Evolutionary conservation across 2,888 invertebrate genomes (phyloP).

Genomic region (Synanthedon vespiformis): DNA sequence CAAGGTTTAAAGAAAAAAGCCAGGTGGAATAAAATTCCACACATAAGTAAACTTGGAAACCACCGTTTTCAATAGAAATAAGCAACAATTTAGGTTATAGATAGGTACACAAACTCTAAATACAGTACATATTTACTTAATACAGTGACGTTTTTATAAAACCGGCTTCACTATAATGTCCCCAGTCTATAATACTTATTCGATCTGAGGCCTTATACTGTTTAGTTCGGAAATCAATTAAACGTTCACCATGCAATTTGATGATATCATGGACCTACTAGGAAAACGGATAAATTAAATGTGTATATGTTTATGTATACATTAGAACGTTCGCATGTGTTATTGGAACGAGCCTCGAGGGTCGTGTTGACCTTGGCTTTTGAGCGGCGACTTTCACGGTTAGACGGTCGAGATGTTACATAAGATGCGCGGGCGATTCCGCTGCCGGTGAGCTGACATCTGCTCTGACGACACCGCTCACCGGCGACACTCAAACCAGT

Average conservation of each 20-base stretch:
- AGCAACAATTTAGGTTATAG: no score
- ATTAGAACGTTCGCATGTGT: slow-evolving; percentile 58
- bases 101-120: no score
- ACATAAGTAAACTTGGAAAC: no score
- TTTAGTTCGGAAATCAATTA: slow-evolving; percentile 10
- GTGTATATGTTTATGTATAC: slow-evolving; percentile 17
- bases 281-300: slow-evolving; percentile 45
- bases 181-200: no score
- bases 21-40: no score
- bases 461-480: slow-evolving; percentile 55
- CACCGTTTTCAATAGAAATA: no score
- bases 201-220: no score
- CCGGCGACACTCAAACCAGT: slow-evolving; percentile 38
- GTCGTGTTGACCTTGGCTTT: slow-evolving; percentile 68
- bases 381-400: slow-evolving; percentile 70
- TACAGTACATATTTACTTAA: no score
- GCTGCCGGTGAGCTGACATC: slow-evolving; percentile 35
- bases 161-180: no score
- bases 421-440: slow-evolving; percentile 48
- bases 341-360: slow-evolving; percentile 43
- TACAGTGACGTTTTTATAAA: no score
- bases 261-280: slow-evolving; percentile 43
- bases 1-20: no score
- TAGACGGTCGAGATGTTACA: slow-evolving; percentile 59
- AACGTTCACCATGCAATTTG: slow-evolving; percentile 33